Conservation (phyloP, 2,888 invertebrate species). For the Allolobophora icterica region DNA sequence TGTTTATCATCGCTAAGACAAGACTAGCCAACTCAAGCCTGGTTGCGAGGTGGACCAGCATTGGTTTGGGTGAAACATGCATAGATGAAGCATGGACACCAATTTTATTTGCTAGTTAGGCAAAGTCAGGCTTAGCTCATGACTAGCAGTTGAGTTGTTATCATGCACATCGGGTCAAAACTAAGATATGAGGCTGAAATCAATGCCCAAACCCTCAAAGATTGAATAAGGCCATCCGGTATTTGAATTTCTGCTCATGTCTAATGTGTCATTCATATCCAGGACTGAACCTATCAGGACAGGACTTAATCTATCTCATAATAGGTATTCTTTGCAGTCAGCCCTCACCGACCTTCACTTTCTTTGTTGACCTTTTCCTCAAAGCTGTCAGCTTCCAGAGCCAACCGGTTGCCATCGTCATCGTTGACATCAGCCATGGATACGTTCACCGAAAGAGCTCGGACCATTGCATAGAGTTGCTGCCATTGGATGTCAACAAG, state of each 20-base stretch:
- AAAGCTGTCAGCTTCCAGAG: neutral
- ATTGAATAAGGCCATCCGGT: neutral
- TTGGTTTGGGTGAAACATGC: no score
- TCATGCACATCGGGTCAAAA: neutral
- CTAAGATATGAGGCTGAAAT: neutral
- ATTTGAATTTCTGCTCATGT: neutral
- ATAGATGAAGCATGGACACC: no score
- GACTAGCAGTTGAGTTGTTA: no score
- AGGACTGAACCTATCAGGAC: neutral
- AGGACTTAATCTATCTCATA: neutral
- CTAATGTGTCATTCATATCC: neutral
- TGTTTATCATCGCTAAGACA: no score
- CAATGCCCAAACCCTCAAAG: no score
- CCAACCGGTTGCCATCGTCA: conserved; percentile 8
- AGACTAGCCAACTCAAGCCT: no score
- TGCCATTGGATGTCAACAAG: conserved; percentile 69
- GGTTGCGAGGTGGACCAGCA: no score
- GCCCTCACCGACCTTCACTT: neutral
- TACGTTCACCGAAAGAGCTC: neutral
- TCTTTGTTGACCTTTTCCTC: conserved; percentile 13
- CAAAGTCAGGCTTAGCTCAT: neutral
- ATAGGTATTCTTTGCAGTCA: neutral
- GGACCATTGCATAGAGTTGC: conserved; percentile 64
- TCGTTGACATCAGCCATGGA: conserved; percentile 28
- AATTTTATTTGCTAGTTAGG: neutral